Evolutionary conservation across 2,888 invertebrate species (phyloP), one percentile per base, ranked within the genome.

Genomic region (Hypercompe scribonia): DNA sequence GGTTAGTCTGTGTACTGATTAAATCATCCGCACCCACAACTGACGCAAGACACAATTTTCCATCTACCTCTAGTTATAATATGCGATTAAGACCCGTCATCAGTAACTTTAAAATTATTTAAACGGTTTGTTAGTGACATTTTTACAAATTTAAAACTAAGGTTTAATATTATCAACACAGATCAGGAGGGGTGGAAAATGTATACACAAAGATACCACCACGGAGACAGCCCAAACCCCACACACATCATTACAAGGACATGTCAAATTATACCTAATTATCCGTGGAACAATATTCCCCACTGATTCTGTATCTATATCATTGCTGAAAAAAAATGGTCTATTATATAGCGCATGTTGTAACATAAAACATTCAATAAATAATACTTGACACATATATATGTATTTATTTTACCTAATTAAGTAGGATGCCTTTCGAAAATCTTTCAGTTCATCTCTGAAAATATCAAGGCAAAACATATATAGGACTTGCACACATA

Each of bases 271-370:
- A 88, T 95, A 95, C 95, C 95, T 95, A 95, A 95, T 95, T 70
- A 94, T 81, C 70, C 88, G 89, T 70, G 91, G 90, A 84, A 87
- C 87, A 83, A 88, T 83, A 73, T 90, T 91, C 87, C 90, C 91
- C 83, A 87, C 90, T 72, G 84, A 83, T 74, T 92, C 91, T 80
- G 85, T 85, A 76, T 93, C 93, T 84, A 94, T 90, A 91, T 92
- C 91, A 82, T 94, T 94, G 94, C 95, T 95, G 95, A 93, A 95
- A 95, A 89, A 92, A 89, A 93, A 92, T 81, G 81, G 78, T 79
- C 76, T 87, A 31, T 39, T 39, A n/a, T 89, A 88, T 70, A 78
- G 89, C 91, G 88, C 88, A 84, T 75, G 84, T 88, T 86, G 78
- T 76, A 69, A 84, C 77, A 76, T 81, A 67, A 65, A 72, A 78